Base-by-base conservation (phyloP, 2,888 invertebrate genomes). In the Caenorhabditis sp. region DNA sequence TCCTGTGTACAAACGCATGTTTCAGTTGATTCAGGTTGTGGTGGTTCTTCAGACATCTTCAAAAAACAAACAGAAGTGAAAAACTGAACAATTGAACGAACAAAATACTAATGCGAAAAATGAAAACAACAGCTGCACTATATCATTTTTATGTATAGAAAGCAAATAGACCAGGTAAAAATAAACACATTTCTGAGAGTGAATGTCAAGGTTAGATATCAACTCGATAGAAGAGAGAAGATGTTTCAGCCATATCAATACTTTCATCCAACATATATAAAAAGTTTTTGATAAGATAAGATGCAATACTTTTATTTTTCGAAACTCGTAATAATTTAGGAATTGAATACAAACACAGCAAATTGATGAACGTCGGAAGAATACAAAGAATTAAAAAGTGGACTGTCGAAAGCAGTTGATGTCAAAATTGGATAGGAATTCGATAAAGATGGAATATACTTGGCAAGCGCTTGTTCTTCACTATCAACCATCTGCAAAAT, bases 321-420 rank as follows among this genome's bases (percentile, higher is more conserved):
- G 14, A 12, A 43, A 43, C 43, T 43, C 43, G 43, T 43, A 43
- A 43, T 43, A 14, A 43, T 43, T 36, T 36, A 36, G 36, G 31
- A 64, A 59, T 80, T 81, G 62, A 82, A 82, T 23, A 80, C 79
- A 24, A 65, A 55, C 14, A 75, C 76, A n/a, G 80, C 72, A 63
- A 81, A 81, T 31, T 68, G 66, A 64, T 82, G 80, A 37, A 82
- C 71, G 54, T 82, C 82, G 0, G 80, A 76, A 12, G 78, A 80
- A 53, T 69, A 75, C 31, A 80, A 73, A 0, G 76, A 71, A 43
- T 77, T 77, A 54, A 73, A 76, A 6, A 81, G 66, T 2, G 80
- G 80, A 50, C 77, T 74, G 62, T 82, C 77, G 59, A 78, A 79
- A 10, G 76, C 58, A 55, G 76, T 71, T 1, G 70, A 69, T n/a